Conservation (phyloP, 2,888 invertebrate species). For the Mimachlamys varia region DNA sequence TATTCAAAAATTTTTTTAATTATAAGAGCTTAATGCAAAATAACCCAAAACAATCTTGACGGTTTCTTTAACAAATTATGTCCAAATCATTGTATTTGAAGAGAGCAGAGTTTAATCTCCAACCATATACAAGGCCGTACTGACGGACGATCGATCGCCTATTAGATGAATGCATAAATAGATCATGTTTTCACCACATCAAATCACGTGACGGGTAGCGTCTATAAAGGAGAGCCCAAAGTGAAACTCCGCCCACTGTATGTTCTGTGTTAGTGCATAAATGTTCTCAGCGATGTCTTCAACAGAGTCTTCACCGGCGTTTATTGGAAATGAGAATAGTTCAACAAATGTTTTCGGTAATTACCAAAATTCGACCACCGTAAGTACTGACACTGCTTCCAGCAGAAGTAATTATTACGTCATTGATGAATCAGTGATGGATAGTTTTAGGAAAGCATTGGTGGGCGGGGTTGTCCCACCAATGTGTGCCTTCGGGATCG, state of each 20-base stretch:
- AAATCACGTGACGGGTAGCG: neutral
- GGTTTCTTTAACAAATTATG: too few species aligned
- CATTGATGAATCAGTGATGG: neutral
- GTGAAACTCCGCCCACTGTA: neutral
- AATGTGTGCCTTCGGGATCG: neutral
- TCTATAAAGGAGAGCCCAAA: neutral
- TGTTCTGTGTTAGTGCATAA: neutral
- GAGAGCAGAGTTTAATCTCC: too few species aligned
- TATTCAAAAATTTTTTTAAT: too few species aligned
- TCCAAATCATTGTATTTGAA: too few species aligned
- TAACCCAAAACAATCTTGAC: too few species aligned
- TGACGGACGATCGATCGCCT: neutral
- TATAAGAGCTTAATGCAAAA: too few species aligned
- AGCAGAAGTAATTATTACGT: constrained; percentile 22
- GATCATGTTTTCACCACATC: neutral
- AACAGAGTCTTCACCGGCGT: neutral
- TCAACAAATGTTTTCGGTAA: neutral
- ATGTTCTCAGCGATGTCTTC: neutral
- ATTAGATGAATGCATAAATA: neutral
- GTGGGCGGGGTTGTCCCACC: neutral
- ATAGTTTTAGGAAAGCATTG: neutral
- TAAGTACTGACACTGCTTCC: neutral
- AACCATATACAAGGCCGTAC: neutral
- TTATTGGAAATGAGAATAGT: neutral
- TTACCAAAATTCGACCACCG: neutral